Conservation (phyloP, 2,888 invertebrate genomes). For the Drosophila formosana region DNA sequence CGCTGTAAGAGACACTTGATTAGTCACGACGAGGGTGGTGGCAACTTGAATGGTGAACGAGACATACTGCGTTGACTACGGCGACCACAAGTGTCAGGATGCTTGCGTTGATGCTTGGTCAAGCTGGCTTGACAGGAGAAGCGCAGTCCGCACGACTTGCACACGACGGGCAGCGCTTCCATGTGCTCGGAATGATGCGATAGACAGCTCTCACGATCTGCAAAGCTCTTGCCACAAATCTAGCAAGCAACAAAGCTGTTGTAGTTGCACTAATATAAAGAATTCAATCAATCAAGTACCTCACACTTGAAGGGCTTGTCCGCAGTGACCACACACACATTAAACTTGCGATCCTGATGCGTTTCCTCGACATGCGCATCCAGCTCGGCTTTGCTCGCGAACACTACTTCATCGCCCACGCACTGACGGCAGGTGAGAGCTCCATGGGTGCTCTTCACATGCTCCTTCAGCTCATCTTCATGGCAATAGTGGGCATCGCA, state of each 20-base stretch:
- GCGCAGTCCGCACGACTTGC: constrained; percentile 85
- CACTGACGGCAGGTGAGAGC: constrained; percentile 84
- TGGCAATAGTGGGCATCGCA: constrained; percentile 82
- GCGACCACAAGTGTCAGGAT: constrained; percentile 85
- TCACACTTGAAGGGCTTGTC: constrained; percentile 82
- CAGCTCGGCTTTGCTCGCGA: constrained; percentile 80
- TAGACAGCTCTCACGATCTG: constrained; percentile 85
- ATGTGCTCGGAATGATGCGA: constrained; percentile 86
- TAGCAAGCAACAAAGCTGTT: constrained; percentile 31
- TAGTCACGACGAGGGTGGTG: not conserved
- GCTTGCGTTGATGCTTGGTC: constrained; percentile 85
- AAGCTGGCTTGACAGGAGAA: constrained; percentile 86
- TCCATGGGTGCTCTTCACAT: constrained; percentile 78
- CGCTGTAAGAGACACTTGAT: constrained; percentile 22
- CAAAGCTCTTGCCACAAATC: constrained; percentile 85
- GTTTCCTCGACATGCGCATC: constrained; percentile 83
- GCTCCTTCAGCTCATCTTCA: constrained; percentile 80
- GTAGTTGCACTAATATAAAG: too few species aligned
- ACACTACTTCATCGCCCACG: constrained; percentile 51
- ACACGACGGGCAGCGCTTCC: constrained; percentile 83
- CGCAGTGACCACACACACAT: constrained; percentile 82
- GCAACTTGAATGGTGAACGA: not conserved
- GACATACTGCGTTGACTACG: constrained; percentile 24
- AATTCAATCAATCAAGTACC: constrained; percentile 54
- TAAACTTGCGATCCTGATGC: constrained; percentile 83